Evolutionary conservation across 2,113 vertebrate species (phyloP).

Genomic region (Percopsis transmontana): DNA sequence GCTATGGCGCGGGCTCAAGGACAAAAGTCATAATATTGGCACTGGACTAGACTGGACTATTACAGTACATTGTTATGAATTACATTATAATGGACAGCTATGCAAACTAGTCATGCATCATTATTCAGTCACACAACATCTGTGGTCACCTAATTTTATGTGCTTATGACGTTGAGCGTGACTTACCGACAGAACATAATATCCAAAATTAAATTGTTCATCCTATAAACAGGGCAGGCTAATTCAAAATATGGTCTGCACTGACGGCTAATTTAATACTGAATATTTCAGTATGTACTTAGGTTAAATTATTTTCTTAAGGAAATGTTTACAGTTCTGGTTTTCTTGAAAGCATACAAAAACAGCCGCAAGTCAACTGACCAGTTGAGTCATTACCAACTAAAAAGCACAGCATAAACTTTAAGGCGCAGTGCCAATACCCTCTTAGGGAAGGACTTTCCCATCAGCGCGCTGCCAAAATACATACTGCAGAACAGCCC

Average conservation of each 20-base stretch:
- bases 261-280: not conserved
- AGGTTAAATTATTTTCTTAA: not conserved
- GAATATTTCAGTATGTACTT: not conserved
- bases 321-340: too few species aligned
- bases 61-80: conserved; percentile 5
- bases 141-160: conserved; percentile 55
- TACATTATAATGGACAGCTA: not conserved
- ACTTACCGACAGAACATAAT: conserved; percentile 16
- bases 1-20: too few species aligned
- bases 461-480: conserved; percentile 14
- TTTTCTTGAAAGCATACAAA: not conserved
- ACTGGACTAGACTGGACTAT: not conserved
- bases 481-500: conserved; percentile 12
- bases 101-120: conserved; percentile 1
- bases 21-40: not conserved
- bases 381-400: not conserved
- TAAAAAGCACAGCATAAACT: not conserved
- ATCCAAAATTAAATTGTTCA: conserved; percentile 1
- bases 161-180: not conserved
- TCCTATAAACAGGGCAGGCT: not conserved
- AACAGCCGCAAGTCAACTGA: not conserved
- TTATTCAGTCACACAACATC: conserved; percentile 44
- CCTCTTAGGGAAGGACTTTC: not conserved
- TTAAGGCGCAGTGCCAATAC: not conserved
- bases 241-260: not conserved